These are phyloP conservation scores for Cynaeus angustus DNA, from an alignment of 2,888 invertebrate species.

Conservation along the genomic window DNA sequence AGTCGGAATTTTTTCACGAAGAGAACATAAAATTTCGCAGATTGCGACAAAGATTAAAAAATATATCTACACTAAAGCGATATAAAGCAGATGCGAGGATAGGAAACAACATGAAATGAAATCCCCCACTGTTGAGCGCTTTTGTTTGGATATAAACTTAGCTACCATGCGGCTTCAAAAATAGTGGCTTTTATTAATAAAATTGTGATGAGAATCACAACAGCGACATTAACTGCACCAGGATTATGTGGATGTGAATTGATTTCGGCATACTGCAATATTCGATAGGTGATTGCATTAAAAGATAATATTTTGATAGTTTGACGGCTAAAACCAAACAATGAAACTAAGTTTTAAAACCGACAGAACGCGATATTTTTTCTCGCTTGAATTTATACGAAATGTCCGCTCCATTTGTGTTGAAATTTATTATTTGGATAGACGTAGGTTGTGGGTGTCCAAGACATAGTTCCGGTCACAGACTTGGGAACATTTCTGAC, in stretches of 20 bases:
- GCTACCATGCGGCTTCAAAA: conserved; percentile 3
- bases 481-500: conserved; percentile 51
- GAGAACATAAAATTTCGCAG: conserved; percentile 27
- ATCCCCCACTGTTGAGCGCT: conserved; percentile 1
- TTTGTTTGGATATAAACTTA: conserved; percentile 12
- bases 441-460: conserved; percentile 41
- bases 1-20: conserved; percentile 27
- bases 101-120: not conserved
- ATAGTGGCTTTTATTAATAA: not conserved
- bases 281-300: no score
- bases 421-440: conserved; percentile 46
- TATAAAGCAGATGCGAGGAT: conserved; percentile 29
- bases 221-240: no score
- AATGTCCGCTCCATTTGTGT: conserved; percentile 44
- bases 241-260: no score
- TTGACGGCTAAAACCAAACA: no score
- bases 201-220: no score
- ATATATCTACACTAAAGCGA: conserved; percentile 30
- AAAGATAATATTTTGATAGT: no score
- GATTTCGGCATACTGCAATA: no score
- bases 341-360: not conserved
- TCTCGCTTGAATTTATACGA: conserved; percentile 7
- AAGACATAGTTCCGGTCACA: conserved; percentile 43
- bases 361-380: not conserved
- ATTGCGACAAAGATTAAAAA: conserved; percentile 37